Evolutionary conservation across 2,888 invertebrate genomes (phyloP).

Genomic region (Metopia argyrocephala): DNA sequence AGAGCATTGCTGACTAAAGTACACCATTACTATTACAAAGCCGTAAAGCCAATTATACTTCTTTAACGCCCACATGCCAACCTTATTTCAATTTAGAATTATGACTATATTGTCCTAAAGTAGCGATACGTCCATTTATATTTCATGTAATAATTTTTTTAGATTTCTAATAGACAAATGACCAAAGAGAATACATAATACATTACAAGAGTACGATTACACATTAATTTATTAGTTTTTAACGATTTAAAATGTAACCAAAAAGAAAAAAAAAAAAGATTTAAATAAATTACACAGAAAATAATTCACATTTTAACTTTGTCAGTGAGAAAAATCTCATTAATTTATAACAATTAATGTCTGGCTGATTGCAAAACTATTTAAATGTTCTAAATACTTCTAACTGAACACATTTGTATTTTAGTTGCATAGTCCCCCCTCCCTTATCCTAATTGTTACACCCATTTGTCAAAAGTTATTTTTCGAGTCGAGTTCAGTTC

Average conservation of each 20-base stretch:
- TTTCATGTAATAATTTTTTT: too few relatives aligned
- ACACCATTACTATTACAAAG: too few relatives aligned
- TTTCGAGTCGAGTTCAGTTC: conserved; percentile 28
- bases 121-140: too few relatives aligned
- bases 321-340: neutral
- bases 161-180: neutral
- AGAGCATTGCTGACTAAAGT: too few relatives aligned
- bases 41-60: too few relatives aligned
- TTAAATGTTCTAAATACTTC: neutral
- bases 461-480: conserved; percentile 27
- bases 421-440: neutral
- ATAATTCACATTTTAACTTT: neutral
- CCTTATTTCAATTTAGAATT: too few relatives aligned
- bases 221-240: conserved; percentile 44
- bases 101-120: too few relatives aligned
- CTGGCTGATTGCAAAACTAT: neutral
- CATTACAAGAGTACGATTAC: too few relatives aligned
- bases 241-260: conserved; percentile 6
- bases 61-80: too few relatives aligned
- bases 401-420: too few relatives aligned
- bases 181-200: neutral
- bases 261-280: too few relatives aligned
- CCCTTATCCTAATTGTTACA: neutral
- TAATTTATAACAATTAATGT: conserved; percentile 7
- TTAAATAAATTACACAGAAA: conserved; percentile 19